These are phyloP conservation scores for Bombus turneri DNA, from an alignment of 1,140 invertebrate species.

Conservation along the genomic window DNA sequence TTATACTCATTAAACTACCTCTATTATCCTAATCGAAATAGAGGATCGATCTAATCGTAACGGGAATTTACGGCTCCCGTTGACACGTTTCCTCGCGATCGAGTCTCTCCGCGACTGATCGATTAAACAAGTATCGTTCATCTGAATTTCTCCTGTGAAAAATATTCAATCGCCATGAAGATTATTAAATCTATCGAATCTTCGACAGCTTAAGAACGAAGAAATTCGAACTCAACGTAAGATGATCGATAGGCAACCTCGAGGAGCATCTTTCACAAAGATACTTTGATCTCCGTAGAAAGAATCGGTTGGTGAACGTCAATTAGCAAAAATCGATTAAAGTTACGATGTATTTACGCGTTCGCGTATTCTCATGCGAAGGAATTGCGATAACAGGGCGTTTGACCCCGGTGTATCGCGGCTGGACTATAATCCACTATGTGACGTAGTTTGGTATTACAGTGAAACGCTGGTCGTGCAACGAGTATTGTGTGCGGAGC, in stretches of 20 bases:
- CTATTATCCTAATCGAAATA: too few species aligned
- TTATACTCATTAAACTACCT: too few species aligned
- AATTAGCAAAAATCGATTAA: neutral
- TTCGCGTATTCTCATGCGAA: conserved; percentile 8
- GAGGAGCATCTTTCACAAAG: neutral
- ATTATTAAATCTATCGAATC: neutral
- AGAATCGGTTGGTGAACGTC: neutral
- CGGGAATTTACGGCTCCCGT: too few species aligned
- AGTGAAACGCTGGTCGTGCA: conserved; percentile 43
- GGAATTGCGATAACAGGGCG: conserved; percentile 65
- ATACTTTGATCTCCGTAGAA: neutral
- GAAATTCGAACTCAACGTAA: neutral
- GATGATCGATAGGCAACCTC: neutral
- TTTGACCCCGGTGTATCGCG: conserved; percentile 72
- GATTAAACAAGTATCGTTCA: too few species aligned
- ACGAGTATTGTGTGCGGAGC: conserved; percentile 16
- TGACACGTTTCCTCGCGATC: too few species aligned
- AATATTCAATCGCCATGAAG: too few species aligned
- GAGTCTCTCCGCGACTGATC: too few species aligned
- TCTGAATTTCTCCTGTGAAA: too few species aligned
- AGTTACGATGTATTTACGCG: neutral
- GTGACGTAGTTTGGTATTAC: conserved; percentile 60
- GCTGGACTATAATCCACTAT: conserved; percentile 69
- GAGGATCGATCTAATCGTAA: too few species aligned
- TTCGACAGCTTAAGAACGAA: neutral